Evolutionary conservation across 2,797 vertebrate species (phyloP).

Genomic region (Taeniopygia guttata): DNA sequence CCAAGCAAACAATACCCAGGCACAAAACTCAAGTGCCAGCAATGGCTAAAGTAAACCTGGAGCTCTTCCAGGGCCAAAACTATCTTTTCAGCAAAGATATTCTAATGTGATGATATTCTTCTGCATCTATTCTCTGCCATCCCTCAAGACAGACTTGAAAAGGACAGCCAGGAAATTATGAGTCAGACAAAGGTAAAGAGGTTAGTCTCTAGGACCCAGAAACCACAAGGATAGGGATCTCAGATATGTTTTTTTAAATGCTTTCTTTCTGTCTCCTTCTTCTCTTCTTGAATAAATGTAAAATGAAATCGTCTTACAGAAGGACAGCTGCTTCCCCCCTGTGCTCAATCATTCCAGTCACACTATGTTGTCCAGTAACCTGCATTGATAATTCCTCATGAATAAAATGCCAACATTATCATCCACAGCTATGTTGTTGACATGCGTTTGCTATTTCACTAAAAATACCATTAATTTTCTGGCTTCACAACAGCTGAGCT

Average conservation of each 20-base stretch:
- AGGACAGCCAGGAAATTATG: background rate
- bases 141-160: background rate
- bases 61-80: background rate
- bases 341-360: slow-evolving; percentile 76
- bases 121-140: background rate
- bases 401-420: slow-evolving; percentile 79
- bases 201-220: background rate
- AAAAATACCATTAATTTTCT: slow-evolving; percentile 81
- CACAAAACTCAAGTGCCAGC: background rate
- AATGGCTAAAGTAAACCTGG: background rate
- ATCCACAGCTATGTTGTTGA: slow-evolving; percentile 77
- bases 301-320: slow-evolving; percentile 65
- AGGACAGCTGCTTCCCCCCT: slow-evolving; percentile 45
- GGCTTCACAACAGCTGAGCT: slow-evolving; percentile 81
- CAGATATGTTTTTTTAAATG: background rate
- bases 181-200: slow-evolving; percentile 4
- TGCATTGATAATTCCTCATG: slow-evolving; percentile 78
- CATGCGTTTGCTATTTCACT: slow-evolving; percentile 78
- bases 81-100: background rate
- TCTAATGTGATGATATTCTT: background rate
- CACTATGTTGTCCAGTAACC: slow-evolving; percentile 75
- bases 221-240: background rate
- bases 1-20: background rate
- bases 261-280: background rate
- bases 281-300: slow-evolving; percentile 53